These are phyloP conservation scores for Semnornis frantzii DNA, from an alignment of 2,113 vertebrate genomes.

Conservation along the genomic window DNA sequence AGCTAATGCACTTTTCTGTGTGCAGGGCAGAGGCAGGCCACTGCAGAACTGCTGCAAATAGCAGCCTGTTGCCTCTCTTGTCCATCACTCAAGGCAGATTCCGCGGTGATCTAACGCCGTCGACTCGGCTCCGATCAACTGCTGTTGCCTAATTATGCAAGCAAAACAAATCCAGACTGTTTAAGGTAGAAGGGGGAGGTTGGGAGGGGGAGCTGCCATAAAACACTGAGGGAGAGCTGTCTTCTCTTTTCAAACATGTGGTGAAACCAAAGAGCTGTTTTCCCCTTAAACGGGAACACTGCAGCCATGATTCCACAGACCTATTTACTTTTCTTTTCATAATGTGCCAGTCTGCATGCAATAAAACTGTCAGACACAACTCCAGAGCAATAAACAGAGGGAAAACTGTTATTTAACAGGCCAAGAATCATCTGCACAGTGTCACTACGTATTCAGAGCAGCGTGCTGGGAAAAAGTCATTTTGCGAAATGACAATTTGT, in stretches of 20 bases:
- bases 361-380: constrained; percentile 60
- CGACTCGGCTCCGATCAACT: constrained; percentile 55
- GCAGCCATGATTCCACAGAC: constrained; percentile 46
- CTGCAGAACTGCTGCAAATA: constrained; percentile 43
- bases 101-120: background rate
- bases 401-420: constrained; percentile 56
- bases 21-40: constrained; percentile 3
- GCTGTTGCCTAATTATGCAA: constrained; percentile 66
- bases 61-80: constrained; percentile 61
- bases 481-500: constrained; percentile 42
- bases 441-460: constrained; percentile 41
- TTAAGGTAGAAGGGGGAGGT: constrained; percentile 30
- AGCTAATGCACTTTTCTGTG: constrained; percentile 33
- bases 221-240: constrained; percentile 50
- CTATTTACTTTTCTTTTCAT: constrained; percentile 63
- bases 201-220: constrained; percentile 4
- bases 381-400: constrained; percentile 61
- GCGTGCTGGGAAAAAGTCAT: constrained; percentile 6
- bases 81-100: constrained; percentile 60
- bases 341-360: constrained; percentile 50
- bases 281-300: background rate
- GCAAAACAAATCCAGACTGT: constrained; percentile 69
- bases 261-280: constrained; percentile 35
- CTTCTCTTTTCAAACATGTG: constrained; percentile 37
- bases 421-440: constrained; percentile 28